A percentile compares a stretch with the other conserved stretches of the same genome.
Conservation (phyloP, 1,140 invertebrate species). For the Drosophila pectinifera region DNA sequence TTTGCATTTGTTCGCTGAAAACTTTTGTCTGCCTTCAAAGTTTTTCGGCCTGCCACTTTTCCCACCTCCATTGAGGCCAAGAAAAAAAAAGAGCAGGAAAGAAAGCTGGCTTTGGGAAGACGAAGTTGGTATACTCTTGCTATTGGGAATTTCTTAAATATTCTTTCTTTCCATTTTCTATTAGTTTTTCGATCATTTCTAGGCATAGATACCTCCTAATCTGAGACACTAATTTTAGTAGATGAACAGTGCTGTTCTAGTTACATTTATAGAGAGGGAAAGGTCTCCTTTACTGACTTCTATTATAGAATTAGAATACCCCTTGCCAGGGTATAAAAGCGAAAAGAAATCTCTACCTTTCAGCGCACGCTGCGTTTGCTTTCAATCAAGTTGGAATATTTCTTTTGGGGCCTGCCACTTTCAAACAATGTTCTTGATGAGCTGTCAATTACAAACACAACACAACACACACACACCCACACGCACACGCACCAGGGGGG, state of each 20-base stretch:
- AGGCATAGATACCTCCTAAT: too few relatives aligned
- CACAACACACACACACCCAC: conserved; percentile 24
- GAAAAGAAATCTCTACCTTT: conserved; percentile 44
- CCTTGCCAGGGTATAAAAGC: neutral
- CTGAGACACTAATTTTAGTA: too few relatives aligned
- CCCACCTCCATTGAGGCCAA: conserved; percentile 7
- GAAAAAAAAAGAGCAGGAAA: too few relatives aligned
- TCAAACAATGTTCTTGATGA: conserved; percentile 77
- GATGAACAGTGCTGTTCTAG: too few relatives aligned
- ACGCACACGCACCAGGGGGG: neutral
- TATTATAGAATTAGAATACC: neutral
- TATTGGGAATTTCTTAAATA: too few relatives aligned
- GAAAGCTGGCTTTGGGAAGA: too few relatives aligned
- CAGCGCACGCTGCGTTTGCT: conserved; percentile 69
- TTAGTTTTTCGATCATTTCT: too few relatives aligned
- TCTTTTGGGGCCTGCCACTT: conserved; percentile 65
- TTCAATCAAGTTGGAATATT: conserved; percentile 74
- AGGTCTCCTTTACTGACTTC: too few relatives aligned
- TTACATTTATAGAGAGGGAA: too few relatives aligned
- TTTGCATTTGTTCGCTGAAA: conserved; percentile 55
- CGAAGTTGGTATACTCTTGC: too few relatives aligned
- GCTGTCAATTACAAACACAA: conserved; percentile 74
- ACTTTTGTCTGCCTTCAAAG: conserved; percentile 55
- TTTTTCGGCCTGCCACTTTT: conserved; percentile 58
- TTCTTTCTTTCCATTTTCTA: too few relatives aligned